Base-by-base conservation (phyloP, 1,140 invertebrate genomes). In the Magallana angulata region DNA sequence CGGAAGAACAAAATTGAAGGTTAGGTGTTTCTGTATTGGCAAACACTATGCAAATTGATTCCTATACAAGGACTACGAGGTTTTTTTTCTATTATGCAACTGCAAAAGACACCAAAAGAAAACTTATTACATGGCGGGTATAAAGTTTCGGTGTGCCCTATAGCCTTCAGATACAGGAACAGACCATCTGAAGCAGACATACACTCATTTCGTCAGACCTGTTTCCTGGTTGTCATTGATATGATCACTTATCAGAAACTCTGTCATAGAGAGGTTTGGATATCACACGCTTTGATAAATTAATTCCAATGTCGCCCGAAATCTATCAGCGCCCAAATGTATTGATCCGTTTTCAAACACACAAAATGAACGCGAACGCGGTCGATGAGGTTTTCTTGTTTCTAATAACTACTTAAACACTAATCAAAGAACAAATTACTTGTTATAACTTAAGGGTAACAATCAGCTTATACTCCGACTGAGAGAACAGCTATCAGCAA, bases 401-500 rank as follows among this genome's bases (percentile, higher is more conserved):
- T 76, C 68, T 76, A 76, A 76, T 76, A 30, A 76, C 36, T 48
- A 11, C 68, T 76, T 76, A 12, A 76, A 76, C 68, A 30, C 68
- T 76, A 76, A 76, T 76, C 24, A 76, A 30, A 76, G 8, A 12
- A 30, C 24, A 24, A 76, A 76, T 76, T 36, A 76, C 68, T 76
- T 76, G 14, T 76, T 30, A 30, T 2, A 4, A 76, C 68, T 76
- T 36, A 24, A 76, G 68, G 68, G 18, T 30, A 76, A 76, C 68
- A 76, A 36, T 76, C 68, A 36, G 9, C 36, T 11, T 76, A 30
- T 7, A 30, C 18, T 76, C 18, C 18, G 24, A 76, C 24, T 76
- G 68, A 76, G 68, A 76, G 24, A 76, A 76, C 36, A 76, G 68
- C 68, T 30, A 11, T 12, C 24, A 76, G 24, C 1, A 24, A 48